Evolutionary conservation across 1,140 invertebrate species (phyloP), one percentile per base, ranked within the genome.

Genomic region (Drosophila kanapiae): DNA sequence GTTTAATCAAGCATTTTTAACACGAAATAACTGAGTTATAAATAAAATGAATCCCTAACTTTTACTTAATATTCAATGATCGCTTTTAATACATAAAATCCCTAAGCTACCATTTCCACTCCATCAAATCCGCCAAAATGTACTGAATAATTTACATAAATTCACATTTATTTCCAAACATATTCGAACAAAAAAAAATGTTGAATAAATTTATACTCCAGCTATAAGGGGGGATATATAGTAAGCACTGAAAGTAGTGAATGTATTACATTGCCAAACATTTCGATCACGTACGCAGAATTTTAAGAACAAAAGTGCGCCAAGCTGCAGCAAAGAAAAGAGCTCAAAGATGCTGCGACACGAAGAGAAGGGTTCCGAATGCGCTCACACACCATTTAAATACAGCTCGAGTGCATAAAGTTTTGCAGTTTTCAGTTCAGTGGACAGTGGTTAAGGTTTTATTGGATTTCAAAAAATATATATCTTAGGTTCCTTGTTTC

Each of bases 211-310:
- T 57, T 72, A 60, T 59, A 71, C 59, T 59, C 43, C 37, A 42
- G 53, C 68, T 38, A 51, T 72, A 23, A 38, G 54, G 14, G 58
- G 54, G 68, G 53, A 42, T 43, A 51, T 75, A 38, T n/a, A n/a
- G n/a, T 54, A 57, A 74, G 70, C 58, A 63, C 67, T 42, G 53
- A 68, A 70, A 51, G 67, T 51, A 72, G 43, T 48, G 67, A 72
- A 71, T 72, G 67, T 71, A 72, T 51, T 71, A 59, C 69, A 72
- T 48, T 42, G 69, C 43, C 75, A 72, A 48, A 79, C 76, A 74
- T 80, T 75, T 80, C 49, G 69, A 80, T 79, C 78, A 79, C 78
- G 78, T 80, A 79, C 78, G 57, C 62, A 57, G 77, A 79, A 80
- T 75, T 75, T 74, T 56, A 58, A 72, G 69, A 62, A 79, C 54